These are phyloP conservation scores for Julus scandinavius DNA, from an alignment of 2,888 invertebrate species.

Conservation along the genomic window DNA sequence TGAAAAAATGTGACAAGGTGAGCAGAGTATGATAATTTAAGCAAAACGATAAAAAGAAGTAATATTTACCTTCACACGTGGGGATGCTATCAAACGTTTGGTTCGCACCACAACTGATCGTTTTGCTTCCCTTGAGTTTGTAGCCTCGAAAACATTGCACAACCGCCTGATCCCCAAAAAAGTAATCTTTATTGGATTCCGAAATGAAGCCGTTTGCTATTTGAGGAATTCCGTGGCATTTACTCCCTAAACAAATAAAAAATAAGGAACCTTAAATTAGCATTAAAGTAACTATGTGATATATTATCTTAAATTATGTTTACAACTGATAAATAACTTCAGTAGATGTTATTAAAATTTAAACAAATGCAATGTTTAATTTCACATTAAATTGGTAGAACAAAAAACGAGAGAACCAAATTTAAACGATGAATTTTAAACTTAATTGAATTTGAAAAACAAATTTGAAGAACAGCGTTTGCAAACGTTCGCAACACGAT, in stretches of 20 bases:
- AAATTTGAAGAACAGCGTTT: too few relatives aligned
- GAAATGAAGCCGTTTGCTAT: constrained; percentile 89
- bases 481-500: too few relatives aligned
- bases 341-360: too few relatives aligned
- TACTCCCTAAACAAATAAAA: constrained; percentile 59
- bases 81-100: constrained; percentile 86
- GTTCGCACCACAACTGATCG: constrained; percentile 85
- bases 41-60: background rate
- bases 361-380: too few relatives aligned
- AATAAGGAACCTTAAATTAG: background rate
- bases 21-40: background rate
- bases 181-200: constrained; percentile 80
- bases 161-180: constrained; percentile 88
- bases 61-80: constrained; percentile 76
- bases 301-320: too few relatives aligned
- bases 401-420: too few relatives aligned
- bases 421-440: too few relatives aligned
- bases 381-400: too few relatives aligned
- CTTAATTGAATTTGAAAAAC: too few relatives aligned
- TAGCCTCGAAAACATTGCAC: constrained; percentile 92
- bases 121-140: constrained; percentile 81
- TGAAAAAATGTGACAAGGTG: constrained; percentile 60
- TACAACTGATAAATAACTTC: too few relatives aligned
- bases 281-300: background rate
- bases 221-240: constrained; percentile 64